Evolutionary conservation across 2,113 vertebrate genomes (phyloP), one percentile per base, ranked within the genome.

Genomic region (Rhodinocichla rosea): DNA sequence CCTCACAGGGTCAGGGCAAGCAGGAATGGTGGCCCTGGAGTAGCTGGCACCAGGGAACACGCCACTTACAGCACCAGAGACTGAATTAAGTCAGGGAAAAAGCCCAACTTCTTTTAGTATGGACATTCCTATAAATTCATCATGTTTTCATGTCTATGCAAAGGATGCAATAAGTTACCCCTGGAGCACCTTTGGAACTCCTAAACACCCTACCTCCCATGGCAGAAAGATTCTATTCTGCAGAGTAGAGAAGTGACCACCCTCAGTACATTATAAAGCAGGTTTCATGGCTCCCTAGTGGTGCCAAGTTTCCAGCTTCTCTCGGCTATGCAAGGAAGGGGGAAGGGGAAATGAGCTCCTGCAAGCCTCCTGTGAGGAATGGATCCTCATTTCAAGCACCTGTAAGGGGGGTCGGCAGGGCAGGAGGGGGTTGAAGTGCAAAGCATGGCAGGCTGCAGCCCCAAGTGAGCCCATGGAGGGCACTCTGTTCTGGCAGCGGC

Each of bases 281-380:
- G 64, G 37, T 28, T n/a, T 19, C 13, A 20, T 1, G 7, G 21
- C 27, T 57, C 30, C 27, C 13, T 42, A 20, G 44, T 0, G 1
- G 9, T 52, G 24, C 37, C 67, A 65, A 52, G 39, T 35, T 56
- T 59, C 69, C 39, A 39, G 30, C 35, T 71, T 37, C 64, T 28
- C 39, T 56, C 10, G 5, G 40, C 67, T 49, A 40, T 52, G 7
- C 37, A 32, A 52, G 59, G 50, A 73, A 74, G 33, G 69, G 55
- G 59, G 50, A 73, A 74, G 33, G 69, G 55, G 21, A 42, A 84
- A 76, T 14, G 28, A 79, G 57, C 13, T 50, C 30, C 78, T 15
- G 6, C 23, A 6, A 52, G 45, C 5, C 20, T 50, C 71, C 56
- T 3, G 1, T 5, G 30, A 11, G 50, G 64, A 71, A 40, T 0